Evolutionary conservation across 2,888 invertebrate genomes (phyloP), one percentile per base, ranked within the genome.

Genomic region (Caenorhabditis sp.): DNA sequence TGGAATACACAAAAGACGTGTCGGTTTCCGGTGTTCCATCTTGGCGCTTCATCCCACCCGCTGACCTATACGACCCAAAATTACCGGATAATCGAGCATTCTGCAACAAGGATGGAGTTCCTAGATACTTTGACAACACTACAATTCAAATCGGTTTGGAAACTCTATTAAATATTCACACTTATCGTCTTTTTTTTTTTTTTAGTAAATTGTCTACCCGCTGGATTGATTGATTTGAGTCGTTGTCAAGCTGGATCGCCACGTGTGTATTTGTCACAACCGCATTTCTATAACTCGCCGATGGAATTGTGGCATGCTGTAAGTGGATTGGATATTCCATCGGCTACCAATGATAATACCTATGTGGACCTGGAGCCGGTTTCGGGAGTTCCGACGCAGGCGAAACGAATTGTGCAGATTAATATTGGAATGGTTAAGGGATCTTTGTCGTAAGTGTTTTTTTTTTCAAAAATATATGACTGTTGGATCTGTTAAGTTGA

Each of bases 351-450:
- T 21, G 87, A 87, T 63, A 56, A 67, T 21, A 85, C 84, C 2
- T 77, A 68, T 59, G 77, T 87, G 10, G 84, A 84, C 65, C 75
- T 87, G 63, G 85, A 87, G 60, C 87, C 87, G 20, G 70, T 77
- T 8, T 75, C 78, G 10, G 85, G 85, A 21, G 86, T 81, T 14
- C 75, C 80, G n/a, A 77, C 83, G 14, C 71, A 68, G 23, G 87
- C 85, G 17, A 76, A 80, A 49, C 57, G 81, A 52, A 75, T 81
- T 36, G 83, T 84, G 73, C 87, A 87, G 63, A 73, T 87, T 52
- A 87, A 85, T 63, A 67, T 87, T 21, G 87, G 85, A 59, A 78
- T 87, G 77, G 62, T 80, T 14, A 82, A 81, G 23, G 85, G 86
- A 56, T 79, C 76, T 43, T 61, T 86, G 21, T 60, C 58, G 85